A percentile compares a stretch with the other conserved stretches of the same genome.
These are phyloP conservation scores for Argyrosomus japonicus DNA, from an alignment of 2,113 vertebrate genomes.

Conservation along the genomic window DNA sequence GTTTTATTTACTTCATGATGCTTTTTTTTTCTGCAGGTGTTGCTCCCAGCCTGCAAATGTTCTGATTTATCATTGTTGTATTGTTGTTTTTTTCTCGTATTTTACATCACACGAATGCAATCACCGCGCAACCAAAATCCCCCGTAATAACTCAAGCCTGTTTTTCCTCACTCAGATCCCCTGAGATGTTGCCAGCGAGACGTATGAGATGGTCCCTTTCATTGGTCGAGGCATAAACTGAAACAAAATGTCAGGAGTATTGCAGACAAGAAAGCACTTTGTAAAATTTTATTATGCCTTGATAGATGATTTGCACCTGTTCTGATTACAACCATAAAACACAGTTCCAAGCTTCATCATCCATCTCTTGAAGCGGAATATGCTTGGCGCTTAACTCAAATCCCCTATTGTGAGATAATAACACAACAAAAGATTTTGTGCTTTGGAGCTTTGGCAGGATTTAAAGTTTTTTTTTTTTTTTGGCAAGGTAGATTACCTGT, in stretches of 20 bases:
- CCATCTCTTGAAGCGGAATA: conserved; percentile 63
- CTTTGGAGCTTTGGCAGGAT: conserved; percentile 61
- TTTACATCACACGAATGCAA: conserved; percentile 50
- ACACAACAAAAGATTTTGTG: conserved; percentile 62
- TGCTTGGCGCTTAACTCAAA: conserved; percentile 59
- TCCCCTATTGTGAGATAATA: conserved; percentile 63
- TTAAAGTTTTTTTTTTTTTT: conserved; percentile 42
- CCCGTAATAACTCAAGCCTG: conserved; percentile 40
- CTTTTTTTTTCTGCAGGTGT: conserved; percentile 40
- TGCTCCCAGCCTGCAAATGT: conserved; percentile 18
- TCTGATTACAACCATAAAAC: conserved; percentile 67
- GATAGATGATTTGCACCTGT: conserved; percentile 74
- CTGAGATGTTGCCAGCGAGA: conserved; percentile 50
- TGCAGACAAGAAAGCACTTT: conserved; percentile 63
- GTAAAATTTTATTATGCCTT: conserved; percentile 65
- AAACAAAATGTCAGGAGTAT: conserved; percentile 58
- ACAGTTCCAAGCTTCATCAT: conserved; percentile 57
- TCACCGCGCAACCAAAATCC: conserved; percentile 33
- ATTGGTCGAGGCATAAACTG: conserved; percentile 55
- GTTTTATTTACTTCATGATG: conserved; percentile 34
- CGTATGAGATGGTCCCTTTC: conserved; percentile 47
- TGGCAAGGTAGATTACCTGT: conserved; percentile 49
- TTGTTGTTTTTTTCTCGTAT: conserved; percentile 10
- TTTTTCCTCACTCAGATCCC: conserved; percentile 41
- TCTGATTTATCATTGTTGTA: conserved; percentile 23